phyloP scores from a whole-genome alignment of 2,113 vertebrate species.

The Carettochelys insculpta region DNA sequence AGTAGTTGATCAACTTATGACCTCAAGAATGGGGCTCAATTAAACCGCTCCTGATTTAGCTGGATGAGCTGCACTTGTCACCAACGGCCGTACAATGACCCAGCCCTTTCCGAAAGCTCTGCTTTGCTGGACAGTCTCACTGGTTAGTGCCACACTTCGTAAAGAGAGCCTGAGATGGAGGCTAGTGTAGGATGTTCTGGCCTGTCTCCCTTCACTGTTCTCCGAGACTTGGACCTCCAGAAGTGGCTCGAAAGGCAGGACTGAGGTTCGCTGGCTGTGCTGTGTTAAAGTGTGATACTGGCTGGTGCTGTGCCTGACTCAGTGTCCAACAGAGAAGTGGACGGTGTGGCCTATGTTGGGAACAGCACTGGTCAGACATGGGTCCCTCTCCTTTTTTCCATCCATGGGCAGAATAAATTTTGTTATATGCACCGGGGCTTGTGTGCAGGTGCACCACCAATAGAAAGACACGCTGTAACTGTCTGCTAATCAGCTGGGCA shows the following conservation, averaged over 20 bases:
- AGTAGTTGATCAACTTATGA: neutral
- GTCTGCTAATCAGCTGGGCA: no score
- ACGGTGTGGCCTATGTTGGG: neutral
- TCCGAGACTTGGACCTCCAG: neutral
- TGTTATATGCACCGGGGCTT: no score
- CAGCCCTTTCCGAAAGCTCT: neutral
- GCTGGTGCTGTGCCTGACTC: neutral
- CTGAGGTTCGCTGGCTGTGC: fast-evolving
- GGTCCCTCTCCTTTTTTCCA: no score
- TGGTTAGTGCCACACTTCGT: fast-evolving
- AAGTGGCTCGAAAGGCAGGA: neutral
- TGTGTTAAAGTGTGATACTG: neutral
- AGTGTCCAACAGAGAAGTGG: neutral
- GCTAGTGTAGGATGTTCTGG: neutral
- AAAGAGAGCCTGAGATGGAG: neutral
- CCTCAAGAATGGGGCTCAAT: neutral
- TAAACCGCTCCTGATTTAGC: neutral
- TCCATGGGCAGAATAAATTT: no score
- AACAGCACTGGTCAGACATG: neutral
- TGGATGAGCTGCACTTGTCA: neutral
- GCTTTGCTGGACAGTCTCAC: neutral
- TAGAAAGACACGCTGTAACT: no score
- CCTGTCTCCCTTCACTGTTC: neutral
- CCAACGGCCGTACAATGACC: neutral
- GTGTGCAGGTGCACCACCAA: no score